Conservation (phyloP, 1,140 invertebrate genomes). For the Gryllus bimaculatus region DNA sequence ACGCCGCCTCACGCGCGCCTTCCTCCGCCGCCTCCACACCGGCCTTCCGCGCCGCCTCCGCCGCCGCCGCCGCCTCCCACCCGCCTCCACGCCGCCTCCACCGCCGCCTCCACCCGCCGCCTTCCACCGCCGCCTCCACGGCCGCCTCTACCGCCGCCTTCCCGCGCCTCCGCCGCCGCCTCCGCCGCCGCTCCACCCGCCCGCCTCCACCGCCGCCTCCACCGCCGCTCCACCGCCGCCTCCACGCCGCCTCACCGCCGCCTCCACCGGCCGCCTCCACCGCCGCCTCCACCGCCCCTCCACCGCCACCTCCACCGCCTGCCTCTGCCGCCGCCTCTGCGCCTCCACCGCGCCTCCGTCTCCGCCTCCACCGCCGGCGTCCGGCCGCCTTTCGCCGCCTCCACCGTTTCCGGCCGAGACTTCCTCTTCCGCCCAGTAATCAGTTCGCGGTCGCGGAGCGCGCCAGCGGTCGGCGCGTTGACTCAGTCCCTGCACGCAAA, state of each 20-base stretch:
- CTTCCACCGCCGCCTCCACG: background rate
- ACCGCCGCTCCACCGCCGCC: background rate
- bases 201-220: background rate
- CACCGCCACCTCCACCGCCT: background rate
- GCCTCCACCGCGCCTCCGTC: background rate
- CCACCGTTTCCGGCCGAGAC: background rate
- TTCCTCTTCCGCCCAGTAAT: background rate
- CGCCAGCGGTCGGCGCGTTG: too few species aligned
- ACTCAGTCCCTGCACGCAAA: too few species aligned
- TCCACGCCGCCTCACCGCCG: background rate
- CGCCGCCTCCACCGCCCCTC: background rate
- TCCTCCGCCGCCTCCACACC: background rate
- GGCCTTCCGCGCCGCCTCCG: background rate
- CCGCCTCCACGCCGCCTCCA: background rate
- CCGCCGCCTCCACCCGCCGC: background rate
- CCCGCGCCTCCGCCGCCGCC: too few species aligned
- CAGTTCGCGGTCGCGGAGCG: background rate
- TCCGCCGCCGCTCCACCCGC: background rate
- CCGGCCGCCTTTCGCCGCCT: background rate
- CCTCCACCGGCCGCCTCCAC: background rate
- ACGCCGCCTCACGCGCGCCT: background rate
- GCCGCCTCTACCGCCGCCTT: background rate
- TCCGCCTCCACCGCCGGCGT: background rate
- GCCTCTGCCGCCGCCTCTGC: too few species aligned
- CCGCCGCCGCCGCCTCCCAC: background rate